Base-by-base conservation (phyloP, 2,113 vertebrate species). In the Ciconia stormi region DNA sequence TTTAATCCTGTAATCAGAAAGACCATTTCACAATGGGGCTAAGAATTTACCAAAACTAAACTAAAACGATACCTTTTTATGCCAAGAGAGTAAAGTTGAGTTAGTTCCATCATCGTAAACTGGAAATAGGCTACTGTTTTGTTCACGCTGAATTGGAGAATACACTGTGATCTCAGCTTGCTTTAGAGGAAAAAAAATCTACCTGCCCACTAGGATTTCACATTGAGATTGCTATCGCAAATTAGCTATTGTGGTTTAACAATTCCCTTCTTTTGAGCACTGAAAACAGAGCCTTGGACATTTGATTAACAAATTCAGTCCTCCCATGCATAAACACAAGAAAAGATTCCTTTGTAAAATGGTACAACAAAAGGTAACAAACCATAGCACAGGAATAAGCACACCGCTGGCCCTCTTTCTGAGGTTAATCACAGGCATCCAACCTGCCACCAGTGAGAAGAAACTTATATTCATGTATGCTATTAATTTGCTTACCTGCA, bases 1-100 rank as follows among this genome's bases (percentile, higher is more conserved):
- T 97, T 85, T 95, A 95, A 91, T 95, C 87, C 77, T 82, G 73
- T 89, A 95, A 92, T 93, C 93, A 89, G 84, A 97, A 95, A 87
- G 56, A 89, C 29, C 34, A 66, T 82, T 94, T 85, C 66, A 97
- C 95, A 97, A 97, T 89, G n/a, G 42, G 73, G 61, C 92, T 95
- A 93, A 97, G 93, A 95, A 94, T 82, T 69, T 62, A 91, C 87
- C 84, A 82, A 96, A 94, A 84, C 87, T 50, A 84, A 93, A 77
- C 69, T 81, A 83, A 92, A 96, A 38, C 0, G 65, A 93, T 93
- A 88, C 78, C 93, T 85, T 90, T 95, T 86, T 72, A 71, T 85
- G 81, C 81, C 52, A 61, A 72, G 66, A 15, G 69, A 85, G 34
- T 63, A 50, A 91, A 94, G 69, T 1, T 46, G 72, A 97, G 38